Conservation (phyloP, 2,113 vertebrate genomes). For the Festucalex cinctus region DNA sequence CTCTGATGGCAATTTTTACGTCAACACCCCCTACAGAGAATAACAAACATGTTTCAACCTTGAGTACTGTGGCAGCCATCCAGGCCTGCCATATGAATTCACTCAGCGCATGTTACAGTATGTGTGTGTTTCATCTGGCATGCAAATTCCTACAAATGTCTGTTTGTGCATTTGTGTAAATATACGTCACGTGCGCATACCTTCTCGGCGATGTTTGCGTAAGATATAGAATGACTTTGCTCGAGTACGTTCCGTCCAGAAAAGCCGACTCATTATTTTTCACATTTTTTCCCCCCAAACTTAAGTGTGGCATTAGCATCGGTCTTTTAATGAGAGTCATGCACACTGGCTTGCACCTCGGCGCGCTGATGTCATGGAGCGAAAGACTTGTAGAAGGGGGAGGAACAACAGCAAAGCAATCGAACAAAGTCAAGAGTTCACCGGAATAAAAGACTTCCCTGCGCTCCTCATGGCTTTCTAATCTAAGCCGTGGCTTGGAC, state of each 20-base stretch:
- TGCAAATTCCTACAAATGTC: conserved; percentile 7
- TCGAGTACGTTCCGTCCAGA: background rate
- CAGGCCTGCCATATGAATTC: conserved; percentile 62
- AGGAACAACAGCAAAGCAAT: background rate
- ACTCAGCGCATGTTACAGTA: conserved; percentile 23
- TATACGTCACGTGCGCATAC: conserved; percentile 21
- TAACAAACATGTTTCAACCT: conserved; percentile 58
- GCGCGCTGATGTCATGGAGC: background rate
- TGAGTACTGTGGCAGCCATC: conserved; percentile 47
- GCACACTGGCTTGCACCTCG: background rate
- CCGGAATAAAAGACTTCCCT: conserved; percentile 50
- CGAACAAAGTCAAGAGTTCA: conserved; percentile 50
- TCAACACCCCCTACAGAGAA: conserved; percentile 41
- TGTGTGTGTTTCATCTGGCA: conserved; percentile 21
- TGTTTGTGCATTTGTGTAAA: conserved; percentile 20
- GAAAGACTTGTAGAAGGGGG: conserved; percentile 10
- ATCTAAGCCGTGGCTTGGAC: conserved; percentile 41
- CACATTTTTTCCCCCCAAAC: no score
- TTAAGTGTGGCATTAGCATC: no score
- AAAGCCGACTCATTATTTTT: background rate
- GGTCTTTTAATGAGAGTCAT: background rate
- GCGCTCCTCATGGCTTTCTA: conserved; percentile 26
- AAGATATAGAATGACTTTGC: no score
- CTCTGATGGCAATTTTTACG: conserved; percentile 45
- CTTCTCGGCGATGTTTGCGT: conserved; percentile 18